Conservation (phyloP, 1,140 invertebrate species). For the Prorops nasuta region DNA sequence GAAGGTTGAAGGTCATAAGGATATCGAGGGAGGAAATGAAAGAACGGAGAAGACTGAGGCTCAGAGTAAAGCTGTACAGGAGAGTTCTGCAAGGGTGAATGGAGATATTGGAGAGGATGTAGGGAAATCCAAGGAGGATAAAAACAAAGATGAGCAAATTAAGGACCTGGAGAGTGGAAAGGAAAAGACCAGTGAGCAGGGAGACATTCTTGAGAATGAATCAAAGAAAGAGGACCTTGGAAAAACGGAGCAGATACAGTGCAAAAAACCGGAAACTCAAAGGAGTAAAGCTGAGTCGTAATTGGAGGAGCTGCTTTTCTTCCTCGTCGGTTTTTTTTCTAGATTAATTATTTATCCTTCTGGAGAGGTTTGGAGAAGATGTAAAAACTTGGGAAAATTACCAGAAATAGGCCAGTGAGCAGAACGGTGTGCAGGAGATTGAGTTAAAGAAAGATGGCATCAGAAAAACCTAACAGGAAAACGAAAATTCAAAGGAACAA, state of each 20-base stretch:
- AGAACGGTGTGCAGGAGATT: too few species aligned
- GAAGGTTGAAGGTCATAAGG: background rate
- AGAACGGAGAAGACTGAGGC: background rate
- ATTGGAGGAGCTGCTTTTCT: too few species aligned
- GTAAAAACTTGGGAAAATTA: too few species aligned
- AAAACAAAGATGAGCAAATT: background rate
- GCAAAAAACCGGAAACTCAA: conserved; percentile 40
- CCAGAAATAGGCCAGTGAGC: too few species aligned
- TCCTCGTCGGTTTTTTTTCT: too few species aligned
- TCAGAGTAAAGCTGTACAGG: background rate
- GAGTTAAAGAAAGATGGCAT: too few species aligned
- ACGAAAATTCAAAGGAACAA: too few species aligned
- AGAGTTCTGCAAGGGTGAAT: background rate
- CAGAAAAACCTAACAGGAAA: too few species aligned
- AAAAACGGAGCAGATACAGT: conserved; percentile 38
- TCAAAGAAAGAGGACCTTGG: conserved; percentile 21
- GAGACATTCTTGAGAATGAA: conserved; percentile 20
- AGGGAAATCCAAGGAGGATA: background rate
- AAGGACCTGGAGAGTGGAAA: background rate
- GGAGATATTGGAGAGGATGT: background rate
- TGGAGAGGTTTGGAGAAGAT: too few species aligned
- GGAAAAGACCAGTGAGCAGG: conserved; percentile 11
- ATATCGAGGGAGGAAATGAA: background rate
- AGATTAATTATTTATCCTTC: too few species aligned
- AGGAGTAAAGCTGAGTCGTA: conserved; percentile 46